These are phyloP conservation scores for Halcyon badia DNA, from an alignment of 2,797 vertebrate genomes.

Conservation along the genomic window DNA sequence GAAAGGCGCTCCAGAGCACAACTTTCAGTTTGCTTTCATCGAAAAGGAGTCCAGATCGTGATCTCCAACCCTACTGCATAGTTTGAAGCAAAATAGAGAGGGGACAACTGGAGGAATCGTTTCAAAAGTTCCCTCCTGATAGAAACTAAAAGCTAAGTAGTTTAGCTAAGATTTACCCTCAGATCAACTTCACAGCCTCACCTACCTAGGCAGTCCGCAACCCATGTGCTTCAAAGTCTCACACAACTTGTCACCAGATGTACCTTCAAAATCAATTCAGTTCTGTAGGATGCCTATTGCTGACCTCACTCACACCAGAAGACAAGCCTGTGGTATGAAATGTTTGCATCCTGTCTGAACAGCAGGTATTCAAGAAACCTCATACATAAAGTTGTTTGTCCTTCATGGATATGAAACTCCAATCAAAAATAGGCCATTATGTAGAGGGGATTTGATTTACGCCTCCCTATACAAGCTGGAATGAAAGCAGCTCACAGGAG, in stretches of 20 bases:
- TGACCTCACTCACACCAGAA: fast-evolving
- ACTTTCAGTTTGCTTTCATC: background rate
- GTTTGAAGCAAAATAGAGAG: background rate
- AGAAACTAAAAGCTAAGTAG: background rate
- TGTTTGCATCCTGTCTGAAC: background rate
- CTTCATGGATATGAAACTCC: background rate
- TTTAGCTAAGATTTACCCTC: background rate
- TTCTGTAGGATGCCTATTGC: background rate
- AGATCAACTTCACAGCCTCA: background rate
- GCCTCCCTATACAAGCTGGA: background rate
- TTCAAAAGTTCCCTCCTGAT: background rate
- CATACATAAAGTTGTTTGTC: background rate
- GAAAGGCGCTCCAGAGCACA: background rate
- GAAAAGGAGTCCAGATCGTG: background rate
- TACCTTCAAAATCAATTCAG: background rate
- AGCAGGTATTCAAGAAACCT: background rate
- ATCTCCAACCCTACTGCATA: background rate
- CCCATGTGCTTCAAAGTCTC: background rate
- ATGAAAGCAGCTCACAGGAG: conserved; percentile 8
- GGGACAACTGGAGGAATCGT: background rate
- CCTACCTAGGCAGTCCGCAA: background rate
- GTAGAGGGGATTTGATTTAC: conserved; percentile 14
- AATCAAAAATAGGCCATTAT: background rate
- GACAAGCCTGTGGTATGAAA: background rate
- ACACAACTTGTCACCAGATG: background rate